Base-by-base conservation (phyloP, 2,113 vertebrate species). In the Mohoua ochrocephala region DNA sequence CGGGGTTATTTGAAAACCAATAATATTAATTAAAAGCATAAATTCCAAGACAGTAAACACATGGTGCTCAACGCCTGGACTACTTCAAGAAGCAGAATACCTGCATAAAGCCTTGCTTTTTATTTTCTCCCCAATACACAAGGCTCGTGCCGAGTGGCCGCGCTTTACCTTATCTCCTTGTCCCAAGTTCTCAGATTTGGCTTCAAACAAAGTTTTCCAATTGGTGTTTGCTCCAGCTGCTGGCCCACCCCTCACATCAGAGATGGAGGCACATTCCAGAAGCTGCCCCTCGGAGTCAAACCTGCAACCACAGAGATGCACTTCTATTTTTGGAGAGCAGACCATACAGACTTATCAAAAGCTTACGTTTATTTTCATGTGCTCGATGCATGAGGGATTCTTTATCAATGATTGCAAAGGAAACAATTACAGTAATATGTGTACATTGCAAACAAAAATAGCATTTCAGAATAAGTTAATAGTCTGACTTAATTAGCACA, bases 251-350 rank as follows among this genome's bases (percentile, higher is more conserved):
- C 93, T 98, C 64, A 98, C 30, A 80, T 99, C 99, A 5, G 99
- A 99, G 98, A 99, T 98, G 19, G 99, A 99, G 94, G 98, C 71
- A 31, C 98, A 97, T 57, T 99, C 99, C 92, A 99, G 95, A 60
- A 98, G 94, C 54, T 99, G 99, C 71, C 99, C 99, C 95, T 99
- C 99, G 0, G 99, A 98, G 95, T 99, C 99, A 93, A 99, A 99
- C 99, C 99, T 99, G 97, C 70, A 96, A 80, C 52, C 90, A 78
- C 45, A 97, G 41, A 92, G 63, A 77, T 19, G 42, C 45, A 54
- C 30, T 84, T 77, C 59, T 89, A 44, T 78, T 94, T 93, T 70
- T 50, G 50, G 82, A 63, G 3, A 79, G 49, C 37, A 86, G 64
- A 31, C 69, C 84, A 70, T 4, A 18, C 31, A 57, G 24, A 60